A percentile compares a stretch with the other conserved stretches of the same genome.
Evolutionary conservation across 2,888 invertebrate species (phyloP).

Genomic region (Pollenia angustigena): DNA sequence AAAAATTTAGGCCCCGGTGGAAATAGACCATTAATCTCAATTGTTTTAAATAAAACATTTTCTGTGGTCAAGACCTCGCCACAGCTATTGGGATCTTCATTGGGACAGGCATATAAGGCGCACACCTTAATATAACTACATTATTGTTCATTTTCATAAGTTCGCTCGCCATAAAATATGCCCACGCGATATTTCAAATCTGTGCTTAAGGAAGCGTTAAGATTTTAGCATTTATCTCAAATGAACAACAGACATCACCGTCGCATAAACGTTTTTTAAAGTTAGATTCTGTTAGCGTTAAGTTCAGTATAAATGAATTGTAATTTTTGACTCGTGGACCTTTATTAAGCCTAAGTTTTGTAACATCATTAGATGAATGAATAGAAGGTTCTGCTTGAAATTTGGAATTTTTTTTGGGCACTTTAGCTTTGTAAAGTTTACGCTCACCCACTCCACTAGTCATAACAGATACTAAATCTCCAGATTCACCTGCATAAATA

Average conservation of each 20-base stretch:
- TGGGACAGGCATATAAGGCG: conserved; percentile 84
- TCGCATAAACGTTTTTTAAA: conserved; percentile 76
- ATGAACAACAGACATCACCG: conserved; percentile 82
- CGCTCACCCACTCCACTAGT: conserved; percentile 76
- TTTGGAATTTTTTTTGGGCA: conserved; percentile 75
- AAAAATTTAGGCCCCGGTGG: conserved; percentile 70
- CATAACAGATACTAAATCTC: conserved; percentile 80
- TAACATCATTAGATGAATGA: not conserved
- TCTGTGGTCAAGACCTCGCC: conserved; percentile 77
- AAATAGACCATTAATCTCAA: conserved; percentile 76
- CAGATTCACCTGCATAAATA: conserved; percentile 85
- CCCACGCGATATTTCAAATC: conserved; percentile 79
- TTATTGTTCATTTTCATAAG: conserved; percentile 82
- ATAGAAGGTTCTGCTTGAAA: not conserved
- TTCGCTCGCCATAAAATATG: conserved; percentile 78
- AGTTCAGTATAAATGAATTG: conserved; percentile 75
- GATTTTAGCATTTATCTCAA: conserved; percentile 70
- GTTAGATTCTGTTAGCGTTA: not conserved
- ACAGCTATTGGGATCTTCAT: conserved; percentile 83
- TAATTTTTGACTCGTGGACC: conserved; percentile 78
- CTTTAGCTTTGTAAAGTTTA: conserved; percentile 78
- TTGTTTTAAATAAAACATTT: conserved; percentile 74
- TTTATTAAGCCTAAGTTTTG: conserved; percentile 74
- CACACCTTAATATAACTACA: conserved; percentile 84
- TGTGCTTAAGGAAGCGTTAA: not conserved